A percentile compares a stretch with the other conserved stretches of the same genome.
Evolutionary conservation across 2,113 vertebrate genomes (phyloP).

Genomic region (Bos javanicus): DNA sequence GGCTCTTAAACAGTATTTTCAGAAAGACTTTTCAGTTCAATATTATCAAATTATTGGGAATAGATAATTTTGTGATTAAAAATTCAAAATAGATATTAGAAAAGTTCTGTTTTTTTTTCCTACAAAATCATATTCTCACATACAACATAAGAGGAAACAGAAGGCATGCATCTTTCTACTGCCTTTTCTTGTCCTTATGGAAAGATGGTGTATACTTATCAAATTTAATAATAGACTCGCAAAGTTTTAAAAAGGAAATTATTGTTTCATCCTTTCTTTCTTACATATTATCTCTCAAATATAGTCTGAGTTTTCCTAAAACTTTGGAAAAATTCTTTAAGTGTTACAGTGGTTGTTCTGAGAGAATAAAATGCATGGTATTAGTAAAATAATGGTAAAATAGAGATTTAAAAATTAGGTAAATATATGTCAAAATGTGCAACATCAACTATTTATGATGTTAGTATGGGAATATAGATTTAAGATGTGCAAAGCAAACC

Average conservation of each 20-base stretch:
- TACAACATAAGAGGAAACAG: background rate
- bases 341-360: background rate
- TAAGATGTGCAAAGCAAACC: background rate
- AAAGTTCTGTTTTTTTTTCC: background rate
- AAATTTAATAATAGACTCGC: background rate
- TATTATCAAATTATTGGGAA: background rate
- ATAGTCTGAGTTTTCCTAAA: background rate
- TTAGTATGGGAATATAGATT: background rate
- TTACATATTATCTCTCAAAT: background rate
- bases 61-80: background rate
- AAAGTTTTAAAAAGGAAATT: background rate
- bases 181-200: background rate
- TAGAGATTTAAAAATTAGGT: background rate
- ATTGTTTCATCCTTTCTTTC: background rate
- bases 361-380: background rate
- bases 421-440: background rate
- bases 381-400: background rate
- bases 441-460: background rate
- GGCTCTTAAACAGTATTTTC: background rate
- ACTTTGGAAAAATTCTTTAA: no score
- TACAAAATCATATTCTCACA: background rate
- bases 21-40: background rate
- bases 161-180: fast-evolving
- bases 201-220: background rate
- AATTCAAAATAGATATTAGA: background rate